These are phyloP conservation scores for Hydropsyche tenuis DNA, from an alignment of 1,140 invertebrate species.

Conservation along the genomic window DNA sequence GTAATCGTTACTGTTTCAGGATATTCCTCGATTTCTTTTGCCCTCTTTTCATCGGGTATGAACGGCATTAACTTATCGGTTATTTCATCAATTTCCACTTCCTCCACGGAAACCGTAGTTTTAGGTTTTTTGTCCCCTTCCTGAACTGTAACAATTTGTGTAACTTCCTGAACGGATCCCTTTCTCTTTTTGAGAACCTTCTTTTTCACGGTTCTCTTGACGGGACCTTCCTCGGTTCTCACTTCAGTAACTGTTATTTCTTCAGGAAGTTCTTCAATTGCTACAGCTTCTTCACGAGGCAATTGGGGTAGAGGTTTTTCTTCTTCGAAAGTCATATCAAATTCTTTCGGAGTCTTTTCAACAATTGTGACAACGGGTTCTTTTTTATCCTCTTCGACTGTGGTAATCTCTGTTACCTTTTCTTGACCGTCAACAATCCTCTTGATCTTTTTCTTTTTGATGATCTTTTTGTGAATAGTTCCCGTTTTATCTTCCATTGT, in stretches of 20 bases:
- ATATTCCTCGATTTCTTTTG: slow-evolving; percentile 48
- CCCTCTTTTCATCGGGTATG: slow-evolving; percentile 49
- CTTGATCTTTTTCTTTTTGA: slow-evolving; percentile 55
- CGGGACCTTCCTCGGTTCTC: slow-evolving; percentile 53
- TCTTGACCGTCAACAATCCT: slow-evolving; percentile 54
- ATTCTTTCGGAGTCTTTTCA: slow-evolving; percentile 37
- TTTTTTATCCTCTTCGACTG: slow-evolving; percentile 50
- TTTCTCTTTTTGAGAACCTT: slow-evolving; percentile 55
- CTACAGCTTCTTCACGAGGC: not conserved
- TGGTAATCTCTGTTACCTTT: slow-evolving; percentile 55
- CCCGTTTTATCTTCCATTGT: slow-evolving; percentile 42
- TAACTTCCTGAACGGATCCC: slow-evolving; percentile 52
- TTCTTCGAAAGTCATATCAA: slow-evolving; percentile 31
- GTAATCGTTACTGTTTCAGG: slow-evolving; percentile 36
- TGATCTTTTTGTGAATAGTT: slow-evolving; percentile 49
- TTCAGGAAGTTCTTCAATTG: slow-evolving; percentile 48
- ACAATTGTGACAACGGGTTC: slow-evolving; percentile 44
- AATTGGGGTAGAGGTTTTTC: slow-evolving; percentile 31
- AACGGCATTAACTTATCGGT: slow-evolving; percentile 19
- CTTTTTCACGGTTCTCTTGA: slow-evolving; percentile 55
- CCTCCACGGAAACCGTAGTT: slow-evolving; percentile 48
- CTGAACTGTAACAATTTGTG: slow-evolving; percentile 53
- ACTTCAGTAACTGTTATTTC: slow-evolving; percentile 51
- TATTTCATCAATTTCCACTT: slow-evolving; percentile 31
- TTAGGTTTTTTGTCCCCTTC: slow-evolving; percentile 52